Base-by-base conservation (phyloP, 2,888 invertebrate species). In the Conchocele bisecta region DNA sequence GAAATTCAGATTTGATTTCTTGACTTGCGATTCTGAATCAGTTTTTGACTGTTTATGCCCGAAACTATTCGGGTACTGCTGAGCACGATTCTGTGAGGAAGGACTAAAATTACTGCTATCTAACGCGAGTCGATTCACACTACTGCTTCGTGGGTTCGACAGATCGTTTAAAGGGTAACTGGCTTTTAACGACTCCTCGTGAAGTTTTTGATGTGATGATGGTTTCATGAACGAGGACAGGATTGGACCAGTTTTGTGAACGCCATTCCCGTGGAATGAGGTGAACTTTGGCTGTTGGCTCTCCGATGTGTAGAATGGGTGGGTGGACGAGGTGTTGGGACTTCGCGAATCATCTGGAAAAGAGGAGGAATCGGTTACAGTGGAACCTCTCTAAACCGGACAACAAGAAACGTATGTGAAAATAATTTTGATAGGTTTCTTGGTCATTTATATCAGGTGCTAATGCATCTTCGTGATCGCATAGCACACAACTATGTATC, bases 251-350 rank as follows among this genome's bases (percentile, higher is more conserved):
- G 66, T 48, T 57, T 58, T 70, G 54, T 74, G 77, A 35, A 77
- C 77, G 57, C 48, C 71, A 39, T 71, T 74, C 37, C 74, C 77
- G 26, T 65, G 67, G 61, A 77, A 77, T 20, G 77, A 77, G 29
- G 77, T 68, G 31, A 77, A 77, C 28, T 73, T 61, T 20, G 77
- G 74, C 41, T 74, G 70, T 42, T 68, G 70, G 33, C 56, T 68
- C 35, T 77, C 77, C 7, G 77, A 53, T 7, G 74, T 68, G 61
- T 77, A 77, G 61, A 77, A 77, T 29, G 77, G 77, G 51, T 77
- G 74, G 20, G 67, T 59, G 22, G 74, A 56, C 2, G 77, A 77
- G 39, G 74, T 68, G 50, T 73, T 76, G 11, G 77, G 74, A 50
- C 74, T 77, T 22, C 74, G 41, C 24, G 68, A 66, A 2, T 74